These are phyloP conservation scores for Astreopora myriophthalma DNA, from an alignment of 64 coral and sea anemone species.

Conservation along the genomic window DNA sequence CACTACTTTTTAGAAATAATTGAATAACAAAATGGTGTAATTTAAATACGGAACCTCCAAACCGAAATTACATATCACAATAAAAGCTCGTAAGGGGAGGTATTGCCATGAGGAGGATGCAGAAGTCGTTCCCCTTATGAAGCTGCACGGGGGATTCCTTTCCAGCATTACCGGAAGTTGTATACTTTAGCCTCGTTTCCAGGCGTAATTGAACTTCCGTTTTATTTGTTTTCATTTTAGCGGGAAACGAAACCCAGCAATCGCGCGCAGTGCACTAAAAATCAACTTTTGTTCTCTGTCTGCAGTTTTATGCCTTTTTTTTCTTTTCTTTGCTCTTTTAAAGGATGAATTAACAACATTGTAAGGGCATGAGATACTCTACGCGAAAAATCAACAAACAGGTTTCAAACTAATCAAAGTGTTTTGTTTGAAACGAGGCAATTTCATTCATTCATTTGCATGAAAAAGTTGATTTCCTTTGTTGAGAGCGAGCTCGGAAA, in stretches of 20 bases:
- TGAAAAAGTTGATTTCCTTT: conserved; percentile 71
- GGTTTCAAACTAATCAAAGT: conserved; percentile 59
- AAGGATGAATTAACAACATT: not conserved
- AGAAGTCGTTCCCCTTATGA: not conserved
- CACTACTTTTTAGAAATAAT: no score
- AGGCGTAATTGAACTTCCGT: conserved; percentile 38
- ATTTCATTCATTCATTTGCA: conserved; percentile 99
- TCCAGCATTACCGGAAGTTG: conserved; percentile 36
- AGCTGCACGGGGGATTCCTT: conserved; percentile 24
- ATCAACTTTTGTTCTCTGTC: conserved; percentile 3
- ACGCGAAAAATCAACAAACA: conserved; percentile 75
- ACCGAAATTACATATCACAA: not conserved
- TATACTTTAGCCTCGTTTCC: conserved; percentile 42
- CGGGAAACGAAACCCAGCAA: not conserved
- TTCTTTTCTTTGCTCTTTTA: not conserved
- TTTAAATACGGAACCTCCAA: not conserved
- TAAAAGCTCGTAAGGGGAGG: not conserved
- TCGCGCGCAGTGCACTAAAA: not conserved
- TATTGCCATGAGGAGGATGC: not conserved
- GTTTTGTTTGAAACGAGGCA: conserved; percentile 96
- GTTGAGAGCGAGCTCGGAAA: conserved; percentile 23
- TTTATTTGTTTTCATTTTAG: conserved; percentile 84
- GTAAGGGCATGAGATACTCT: not conserved
- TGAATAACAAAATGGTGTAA: no score
- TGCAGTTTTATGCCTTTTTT: not conserved